A percentile compares a stretch with the other conserved stretches of the same genome.
phyloP scores from a whole-genome alignment of 2,113 vertebrate genomes.

The Bubo bubo region DNA sequence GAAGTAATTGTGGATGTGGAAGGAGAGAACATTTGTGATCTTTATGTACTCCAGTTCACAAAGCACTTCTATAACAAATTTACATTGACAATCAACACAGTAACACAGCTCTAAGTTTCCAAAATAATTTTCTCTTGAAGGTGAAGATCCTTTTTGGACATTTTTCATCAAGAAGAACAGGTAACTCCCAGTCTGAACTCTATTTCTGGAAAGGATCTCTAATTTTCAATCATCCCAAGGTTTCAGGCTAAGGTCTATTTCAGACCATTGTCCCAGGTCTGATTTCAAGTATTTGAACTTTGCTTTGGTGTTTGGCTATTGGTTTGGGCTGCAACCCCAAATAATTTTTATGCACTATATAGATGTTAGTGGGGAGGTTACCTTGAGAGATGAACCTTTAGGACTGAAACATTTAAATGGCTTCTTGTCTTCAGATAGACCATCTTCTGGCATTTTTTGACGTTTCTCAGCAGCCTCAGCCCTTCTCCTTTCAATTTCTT shows the following conservation, averaged over 20 bases:
- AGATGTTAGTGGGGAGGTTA: constrained; percentile 38
- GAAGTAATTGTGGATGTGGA: neutral
- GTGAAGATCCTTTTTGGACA: neutral
- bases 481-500: constrained; percentile 94
- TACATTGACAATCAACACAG: neutral
- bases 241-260: neutral
- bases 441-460: constrained; percentile 88
- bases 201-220: neutral
- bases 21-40: neutral
- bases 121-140: neutral
- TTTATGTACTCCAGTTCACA: neutral
- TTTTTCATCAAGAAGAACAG: neutral
- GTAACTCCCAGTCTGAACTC: neutral
- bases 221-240: neutral
- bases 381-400: constrained; percentile 94
- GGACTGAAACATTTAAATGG: constrained; percentile 95
- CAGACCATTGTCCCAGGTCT: neutral
- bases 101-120: neutral
- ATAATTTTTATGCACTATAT: neutral
- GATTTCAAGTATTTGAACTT: neutral
- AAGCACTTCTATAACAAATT: neutral
- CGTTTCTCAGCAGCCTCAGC: constrained; percentile 97
- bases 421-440: constrained; percentile 82
- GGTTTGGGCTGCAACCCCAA: neutral
- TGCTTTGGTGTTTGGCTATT: neutral